Evolutionary conservation across 2,888 invertebrate species (phyloP).

Genomic region (Trissoscelio sp.): DNA sequence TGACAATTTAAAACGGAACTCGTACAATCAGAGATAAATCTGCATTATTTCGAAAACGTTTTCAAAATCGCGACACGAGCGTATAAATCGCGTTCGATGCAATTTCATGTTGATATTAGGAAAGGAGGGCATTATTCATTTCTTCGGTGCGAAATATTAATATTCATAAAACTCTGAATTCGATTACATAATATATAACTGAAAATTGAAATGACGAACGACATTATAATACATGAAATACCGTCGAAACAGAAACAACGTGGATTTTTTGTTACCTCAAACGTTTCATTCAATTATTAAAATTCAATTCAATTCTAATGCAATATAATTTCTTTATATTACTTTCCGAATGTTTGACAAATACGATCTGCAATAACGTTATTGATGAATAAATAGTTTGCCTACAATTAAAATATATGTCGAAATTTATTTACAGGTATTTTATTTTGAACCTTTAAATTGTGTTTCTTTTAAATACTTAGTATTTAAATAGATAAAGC

Average conservation of each 20-base stretch:
- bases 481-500: too few relatives aligned
- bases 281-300: not conserved
- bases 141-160: conserved; percentile 21
- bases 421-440: too few relatives aligned
- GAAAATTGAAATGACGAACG: conserved; percentile 15
- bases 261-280: too few relatives aligned
- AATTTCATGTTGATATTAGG: conserved; percentile 41
- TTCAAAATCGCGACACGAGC: conserved; percentile 37
- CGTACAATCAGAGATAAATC: conserved; percentile 41
- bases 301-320: too few relatives aligned
- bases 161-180: conserved; percentile 22
- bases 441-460: too few relatives aligned
- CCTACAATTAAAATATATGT: too few relatives aligned
- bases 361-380: too few relatives aligned
- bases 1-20: conserved; percentile 53
- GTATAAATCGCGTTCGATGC: conserved; percentile 35
- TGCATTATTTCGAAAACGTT: conserved; percentile 50
- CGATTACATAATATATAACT: conserved; percentile 14
- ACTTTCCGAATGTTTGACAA: too few relatives aligned
- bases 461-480: too few relatives aligned
- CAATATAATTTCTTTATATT: too few relatives aligned
- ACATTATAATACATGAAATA: conserved; percentile 6
- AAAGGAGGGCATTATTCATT: conserved; percentile 24
- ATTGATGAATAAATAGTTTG: too few relatives aligned
- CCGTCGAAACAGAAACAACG: not conserved